Evolutionary conservation across 2,113 vertebrate genomes (phyloP), one percentile per base, ranked within the genome.

Genomic region (Sylvia atricapilla): DNA sequence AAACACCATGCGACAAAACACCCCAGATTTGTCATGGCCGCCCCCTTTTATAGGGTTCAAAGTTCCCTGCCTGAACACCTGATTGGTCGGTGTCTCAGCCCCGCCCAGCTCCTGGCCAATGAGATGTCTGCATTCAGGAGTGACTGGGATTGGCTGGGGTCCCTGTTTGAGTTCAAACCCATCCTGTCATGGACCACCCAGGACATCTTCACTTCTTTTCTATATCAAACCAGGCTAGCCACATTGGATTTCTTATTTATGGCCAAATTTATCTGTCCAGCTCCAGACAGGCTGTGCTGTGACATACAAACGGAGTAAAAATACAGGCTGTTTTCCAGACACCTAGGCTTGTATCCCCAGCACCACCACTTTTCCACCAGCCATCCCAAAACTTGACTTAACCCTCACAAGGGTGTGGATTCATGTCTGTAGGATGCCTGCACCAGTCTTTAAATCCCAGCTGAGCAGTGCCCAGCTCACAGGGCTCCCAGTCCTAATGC

Each of bases 271-370:
- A 39, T 39, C 7, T 60, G 35, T 27, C 23, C 35, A 37, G 58
- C 10, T 37, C 12, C 24, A 15, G 35, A 39, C 24, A 16, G 27
- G 59, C 16, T 60, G 35, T 60, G 35, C 25, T 60, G 59, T 39
- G 59, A 39, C 59, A 39, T 77, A 24, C 39, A 87, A 74, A 35
- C 7, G 4, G 35, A 91, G 68, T 69, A 25, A 62, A 93, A 66
- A 30, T 53, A 17, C 37, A 74, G 46, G 22, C 28, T 81, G 10
- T 62, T 84, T 49, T 74, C 73, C 69, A 87, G 46, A 46, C 89
- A 2, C 30, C 15, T 49, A 6, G 0, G 0, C 24, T 31, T 11
- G 37, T 49, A 1, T 20, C 30, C 24, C 27, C 49, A 56, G 55
- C 3, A 2, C 23, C 9, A 1, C 21, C 4, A 4, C 43, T 78